Conservation (phyloP, 2,888 invertebrate species). For the Phaedon cochleariae region DNA sequence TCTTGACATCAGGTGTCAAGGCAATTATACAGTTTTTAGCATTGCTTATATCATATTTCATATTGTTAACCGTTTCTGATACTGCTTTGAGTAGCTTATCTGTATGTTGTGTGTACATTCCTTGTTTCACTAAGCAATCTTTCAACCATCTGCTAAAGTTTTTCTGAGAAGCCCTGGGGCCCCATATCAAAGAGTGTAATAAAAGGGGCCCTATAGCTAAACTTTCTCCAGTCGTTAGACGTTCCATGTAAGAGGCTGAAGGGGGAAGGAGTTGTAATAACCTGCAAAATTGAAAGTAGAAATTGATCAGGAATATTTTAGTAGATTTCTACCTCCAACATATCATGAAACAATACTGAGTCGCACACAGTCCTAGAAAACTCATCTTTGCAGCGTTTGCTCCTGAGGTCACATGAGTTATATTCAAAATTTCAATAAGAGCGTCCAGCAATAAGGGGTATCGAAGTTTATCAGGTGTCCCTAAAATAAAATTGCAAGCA, state of each 20-base stretch:
- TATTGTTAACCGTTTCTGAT: slow-evolving; percentile 73
- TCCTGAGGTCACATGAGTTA: slow-evolving; percentile 73
- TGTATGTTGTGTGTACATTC: slow-evolving; percentile 84
- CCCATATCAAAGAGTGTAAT: slow-evolving; percentile 89
- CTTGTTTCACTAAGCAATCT: slow-evolving; percentile 87
- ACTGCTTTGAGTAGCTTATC: slow-evolving; percentile 78
- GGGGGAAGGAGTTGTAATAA: slow-evolving; percentile 88
- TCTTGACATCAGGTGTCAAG: slow-evolving; percentile 64
- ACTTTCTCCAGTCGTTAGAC: slow-evolving; percentile 73
- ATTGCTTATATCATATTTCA: slow-evolving; percentile 69
- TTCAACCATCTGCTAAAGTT: slow-evolving; percentile 89
- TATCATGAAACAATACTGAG: slow-evolving; percentile 90
- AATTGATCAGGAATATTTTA: slow-evolving; percentile 7
- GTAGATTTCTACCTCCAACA: slow-evolving; percentile 89
- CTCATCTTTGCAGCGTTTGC: slow-evolving; percentile 60
- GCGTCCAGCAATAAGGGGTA: slow-evolving; percentile 89
- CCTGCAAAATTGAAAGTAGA: slow-evolving; percentile 60
- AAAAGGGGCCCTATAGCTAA: slow-evolving; percentile 75
- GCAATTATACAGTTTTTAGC: slow-evolving; percentile 69
- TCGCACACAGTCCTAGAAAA: slow-evolving; percentile 77
- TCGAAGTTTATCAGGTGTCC: slow-evolving; percentile 89
- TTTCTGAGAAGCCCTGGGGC: slow-evolving; percentile 84
- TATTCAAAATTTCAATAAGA: slow-evolving; percentile 81
- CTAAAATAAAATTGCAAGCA: slow-evolving; percentile 93
- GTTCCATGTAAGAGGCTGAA: slow-evolving; percentile 86